Evolutionary conservation across 2,797 vertebrate genomes (phyloP), one percentile per base, ranked within the genome.

Genomic region (Apogon talboti): DNA sequence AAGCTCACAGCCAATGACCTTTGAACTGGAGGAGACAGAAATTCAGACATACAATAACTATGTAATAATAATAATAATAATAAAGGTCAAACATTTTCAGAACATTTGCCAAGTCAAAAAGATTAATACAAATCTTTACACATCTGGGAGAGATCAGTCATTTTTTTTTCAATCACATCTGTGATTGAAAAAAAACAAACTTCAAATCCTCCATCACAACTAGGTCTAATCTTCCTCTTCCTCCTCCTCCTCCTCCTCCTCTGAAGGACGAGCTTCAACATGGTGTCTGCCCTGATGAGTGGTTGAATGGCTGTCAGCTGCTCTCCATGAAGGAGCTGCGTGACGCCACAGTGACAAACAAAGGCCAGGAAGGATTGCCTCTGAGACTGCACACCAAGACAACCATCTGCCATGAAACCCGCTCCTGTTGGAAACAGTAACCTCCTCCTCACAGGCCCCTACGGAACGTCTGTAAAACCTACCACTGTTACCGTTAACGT

Each of bases 401-500:
- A 84, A 88, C 88, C 89, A 89, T 91, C 88, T 91, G 89, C 82
- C 86, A 74, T 15, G 45, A 78, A 85, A 74, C 15, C 24, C 54
- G n/a, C 74, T 85, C 81, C 84, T 85, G 70, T 72, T 80, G 66
- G 64, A 82, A 73, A 59, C 58, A 14, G 61, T 11, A 28, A 28
- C 38, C 69, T 79, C 59, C 56, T 83, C 78, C 55, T 74, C 70
- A 59, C 52, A 57, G 47, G 43, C 59, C 71, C 64, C 76, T 35
- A 43, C 69, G 66, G 72, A 84, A 60, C 66, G 52, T 64, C 60
- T 74, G 60, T 28, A 70, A 64, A 72, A 28, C 61, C 67, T 54
- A 59, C 47, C 57, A 41, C 11, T 11, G 57, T 52, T 58, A 41
- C 11, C 9, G 57, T 52, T 58, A 74, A 67, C 71, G 61, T 10